phyloP scores from a whole-genome alignment of 1,140 invertebrate species.

The Fopius arisanus region DNA sequence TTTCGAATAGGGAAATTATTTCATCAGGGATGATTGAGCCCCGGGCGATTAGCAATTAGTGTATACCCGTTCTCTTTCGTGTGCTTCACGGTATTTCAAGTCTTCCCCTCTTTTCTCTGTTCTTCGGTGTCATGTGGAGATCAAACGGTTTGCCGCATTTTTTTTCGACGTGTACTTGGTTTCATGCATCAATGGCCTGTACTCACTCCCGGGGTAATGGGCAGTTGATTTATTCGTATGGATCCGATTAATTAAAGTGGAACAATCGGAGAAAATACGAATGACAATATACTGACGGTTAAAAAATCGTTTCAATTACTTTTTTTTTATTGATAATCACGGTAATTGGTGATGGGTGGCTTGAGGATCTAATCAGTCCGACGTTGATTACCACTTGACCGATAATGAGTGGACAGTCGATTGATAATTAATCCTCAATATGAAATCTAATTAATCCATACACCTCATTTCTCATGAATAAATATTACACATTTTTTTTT shows the following conservation, averaged over 20 bases:
- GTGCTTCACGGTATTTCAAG: not conserved
- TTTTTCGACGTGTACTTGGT: not conserved
- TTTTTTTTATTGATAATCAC: too few species aligned
- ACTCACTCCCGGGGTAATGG: not conserved
- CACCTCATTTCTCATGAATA: too few species aligned
- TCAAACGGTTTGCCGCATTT: constrained; percentile 14
- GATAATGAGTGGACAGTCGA: not conserved
- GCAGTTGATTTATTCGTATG: not conserved
- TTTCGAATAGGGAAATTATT: constrained; percentile 11
- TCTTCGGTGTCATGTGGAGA: constrained; percentile 26
- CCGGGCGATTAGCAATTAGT: constrained; percentile 25
- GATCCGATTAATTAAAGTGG: not conserved
- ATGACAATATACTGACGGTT: too few species aligned
- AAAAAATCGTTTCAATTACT: too few species aligned
- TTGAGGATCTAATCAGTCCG: too few species aligned
- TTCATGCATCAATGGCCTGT: not conserved
- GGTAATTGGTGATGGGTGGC: too few species aligned
- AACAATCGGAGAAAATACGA: too few species aligned
- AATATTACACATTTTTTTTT: not conserved
- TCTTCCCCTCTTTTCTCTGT: constrained; percentile 34
- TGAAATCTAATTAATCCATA: constrained; percentile 21
- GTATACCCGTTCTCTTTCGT: constrained; percentile 13
- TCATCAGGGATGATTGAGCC: constrained; percentile 27
- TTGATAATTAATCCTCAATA: constrained; percentile 11
- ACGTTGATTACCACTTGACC: not conserved